Conservation (phyloP, 2,113 vertebrate species). For the Martes martes region DNA sequence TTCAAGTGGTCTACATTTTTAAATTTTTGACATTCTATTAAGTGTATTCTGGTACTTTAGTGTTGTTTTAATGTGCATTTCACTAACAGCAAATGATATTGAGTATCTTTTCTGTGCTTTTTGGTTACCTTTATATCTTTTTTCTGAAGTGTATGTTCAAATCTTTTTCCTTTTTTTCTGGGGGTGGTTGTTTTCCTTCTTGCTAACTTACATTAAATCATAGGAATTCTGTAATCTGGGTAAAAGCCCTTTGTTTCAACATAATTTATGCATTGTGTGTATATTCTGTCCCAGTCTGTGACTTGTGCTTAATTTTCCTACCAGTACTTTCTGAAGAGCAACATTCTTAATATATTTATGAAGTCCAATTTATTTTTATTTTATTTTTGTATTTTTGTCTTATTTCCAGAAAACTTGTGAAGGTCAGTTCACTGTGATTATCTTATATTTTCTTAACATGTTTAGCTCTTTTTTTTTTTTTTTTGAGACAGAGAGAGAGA, state of each 20-base stretch:
- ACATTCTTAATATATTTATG: not conserved
- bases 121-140: not conserved
- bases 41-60: not conserved
- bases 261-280: not conserved
- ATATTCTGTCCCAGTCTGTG: not conserved
- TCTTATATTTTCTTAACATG: not conserved
- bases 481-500: not conserved
- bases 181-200: not conserved
- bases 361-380: not conserved
- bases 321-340: too few species aligned
- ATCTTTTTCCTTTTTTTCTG: not conserved
- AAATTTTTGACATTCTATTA: not conserved
- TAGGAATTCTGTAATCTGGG: not conserved
- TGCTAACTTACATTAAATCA: not conserved
- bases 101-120: not conserved
- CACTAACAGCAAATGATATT: not conserved
- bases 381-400: not conserved
- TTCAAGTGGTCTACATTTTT: not conserved
- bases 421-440: not conserved
- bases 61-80: not conserved
- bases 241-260: not conserved
- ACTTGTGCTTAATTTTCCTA: not conserved
- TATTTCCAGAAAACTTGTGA: not conserved
- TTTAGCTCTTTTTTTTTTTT: not conserved
- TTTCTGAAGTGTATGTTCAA: not conserved